Evolutionary conservation across 1,140 invertebrate genomes (phyloP), one percentile per base, ranked within the genome.

Genomic region (Bombus vancouverensis): DNA sequence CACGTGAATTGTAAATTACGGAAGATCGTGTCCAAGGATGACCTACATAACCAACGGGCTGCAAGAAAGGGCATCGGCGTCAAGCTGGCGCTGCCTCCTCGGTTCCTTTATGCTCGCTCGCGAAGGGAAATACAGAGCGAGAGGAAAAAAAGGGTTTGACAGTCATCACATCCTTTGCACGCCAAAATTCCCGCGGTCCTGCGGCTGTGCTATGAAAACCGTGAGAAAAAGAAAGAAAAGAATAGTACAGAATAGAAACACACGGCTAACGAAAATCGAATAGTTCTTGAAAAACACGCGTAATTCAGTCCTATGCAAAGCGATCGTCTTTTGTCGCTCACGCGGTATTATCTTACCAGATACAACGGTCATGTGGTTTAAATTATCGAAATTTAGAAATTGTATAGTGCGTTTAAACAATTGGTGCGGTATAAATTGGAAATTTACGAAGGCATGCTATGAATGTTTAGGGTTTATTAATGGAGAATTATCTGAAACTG

Each of bases 11-110:
- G 92, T 91, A 88, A 92, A 93, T 94, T 90, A 93, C 92, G 89
- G 72, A 89, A 93, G 92, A 93, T 93, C 86, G 89, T 91, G 92
- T 91, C 90, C 89, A 91, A 93, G 92, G 93, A 93, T 94, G 93
- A 91, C 94, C 93, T 93, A 94, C 86, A 93, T 94, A 93, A 75
- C 89, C 91, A 93, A 28, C 92, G 90, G 86, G 88, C 92, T 92
- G 90, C 92, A 92, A 93, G 92, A 94, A 94, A 93, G 92, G 92
- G 92, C 88, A 93, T 91, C 90, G 87, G 77, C 87, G 89, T 87
- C 90, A 85, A 83, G 80, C 88, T 34, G 86, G 88, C 85, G 70
- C 65, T 77, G 75, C 57, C 74, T 84, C 75, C 73, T 44, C 59
- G 79, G 82, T 87, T 88, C 85, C 90, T 93, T 90, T 93, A 90